Base-by-base conservation (phyloP, 2,888 invertebrate species). In the Hermaeophaga mercurialis region DNA sequence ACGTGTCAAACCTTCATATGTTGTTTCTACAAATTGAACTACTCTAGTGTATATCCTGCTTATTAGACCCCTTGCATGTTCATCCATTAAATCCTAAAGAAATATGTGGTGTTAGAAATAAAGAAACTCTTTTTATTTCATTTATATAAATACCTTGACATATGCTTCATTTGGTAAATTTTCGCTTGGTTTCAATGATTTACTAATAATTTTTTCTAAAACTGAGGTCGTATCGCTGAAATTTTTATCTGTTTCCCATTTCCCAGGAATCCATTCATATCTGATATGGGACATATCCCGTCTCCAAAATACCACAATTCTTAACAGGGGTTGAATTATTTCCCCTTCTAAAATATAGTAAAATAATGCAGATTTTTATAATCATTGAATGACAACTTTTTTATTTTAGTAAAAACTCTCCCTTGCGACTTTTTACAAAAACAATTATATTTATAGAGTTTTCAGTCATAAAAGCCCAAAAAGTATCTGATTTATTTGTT, bases 241-340 rank as follows among this genome's bases (percentile, higher is more conserved):
- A 52, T 66, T 78, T 66, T 74, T 75, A 26, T 84, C 82, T 15
- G 76, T 77, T 45, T 84, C 83, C 87, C 88, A 88, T 31, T 86
- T 87, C 49, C 84, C 83, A 64, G 87, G 84, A 48, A 94, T 78
- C 94, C 96, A 96, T 76, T 95, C 94, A 76, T 94, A 96, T 70
- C 92, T 92, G 8, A 96, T 80, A 65, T 89, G 88, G n/a, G 87
- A 85, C 7, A 88, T 84, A 72, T 95, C 94, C 33, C 90, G 84
- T 1, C 96, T 84, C 95, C 96, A 96, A 61, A 96, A 85, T 39
- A 96, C 88, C 1, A 94, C 94, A 57, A 96, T 85, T 65, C 91
- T 86, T 58, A 91, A 80, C 36, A 89, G 79, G 44, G 90, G 85
- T 63, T 87, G 89, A 63, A 82, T 75, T n/a, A 78, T 80, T 70